Conservation (phyloP, 2,888 invertebrate species). For the Cosmia pyralina region DNA sequence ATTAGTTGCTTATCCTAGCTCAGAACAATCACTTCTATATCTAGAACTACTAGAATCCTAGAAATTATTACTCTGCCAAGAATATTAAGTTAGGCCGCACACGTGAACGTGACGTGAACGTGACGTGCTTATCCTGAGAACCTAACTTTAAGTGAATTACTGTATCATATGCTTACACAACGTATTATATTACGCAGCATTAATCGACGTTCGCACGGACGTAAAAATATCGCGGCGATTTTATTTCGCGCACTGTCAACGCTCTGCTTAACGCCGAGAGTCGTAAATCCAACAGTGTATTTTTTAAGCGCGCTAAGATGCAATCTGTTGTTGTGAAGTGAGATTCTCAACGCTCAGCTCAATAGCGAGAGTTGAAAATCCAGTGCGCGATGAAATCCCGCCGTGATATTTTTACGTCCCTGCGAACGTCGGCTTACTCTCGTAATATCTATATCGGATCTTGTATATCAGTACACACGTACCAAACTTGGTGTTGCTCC, state of each 20-base stretch:
- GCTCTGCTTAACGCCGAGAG: no score
- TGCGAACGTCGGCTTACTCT: no score
- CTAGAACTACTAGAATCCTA: neutral
- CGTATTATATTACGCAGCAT: constrained; percentile 32
- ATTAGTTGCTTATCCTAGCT: neutral
- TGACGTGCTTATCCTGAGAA: constrained; percentile 15
- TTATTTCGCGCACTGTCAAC: no score
- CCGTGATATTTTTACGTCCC: no score
- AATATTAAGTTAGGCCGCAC: constrained; percentile 28
- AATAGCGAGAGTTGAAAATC: no score
- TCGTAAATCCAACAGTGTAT: no score
- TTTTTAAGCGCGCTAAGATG: no score
- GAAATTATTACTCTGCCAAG: constrained; percentile 18
- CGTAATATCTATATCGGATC: constrained; percentile 33
- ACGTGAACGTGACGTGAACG: constrained; percentile 46
- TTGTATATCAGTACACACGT: constrained; percentile 52
- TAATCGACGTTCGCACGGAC: no score
- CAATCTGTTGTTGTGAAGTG: no score
- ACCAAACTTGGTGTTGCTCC: constrained; percentile 64
- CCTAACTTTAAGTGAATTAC: constrained; percentile 28
- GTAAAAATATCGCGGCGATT: no score
- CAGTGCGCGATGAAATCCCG: no score
- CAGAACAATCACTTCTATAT: neutral
- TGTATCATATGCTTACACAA: constrained; percentile 31
- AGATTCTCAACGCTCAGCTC: no score